A percentile compares a stretch with the other conserved stretches of the same genome.
phyloP scores from a whole-genome alignment of 2,113 vertebrate species.

The Callaeas wilsoni region DNA sequence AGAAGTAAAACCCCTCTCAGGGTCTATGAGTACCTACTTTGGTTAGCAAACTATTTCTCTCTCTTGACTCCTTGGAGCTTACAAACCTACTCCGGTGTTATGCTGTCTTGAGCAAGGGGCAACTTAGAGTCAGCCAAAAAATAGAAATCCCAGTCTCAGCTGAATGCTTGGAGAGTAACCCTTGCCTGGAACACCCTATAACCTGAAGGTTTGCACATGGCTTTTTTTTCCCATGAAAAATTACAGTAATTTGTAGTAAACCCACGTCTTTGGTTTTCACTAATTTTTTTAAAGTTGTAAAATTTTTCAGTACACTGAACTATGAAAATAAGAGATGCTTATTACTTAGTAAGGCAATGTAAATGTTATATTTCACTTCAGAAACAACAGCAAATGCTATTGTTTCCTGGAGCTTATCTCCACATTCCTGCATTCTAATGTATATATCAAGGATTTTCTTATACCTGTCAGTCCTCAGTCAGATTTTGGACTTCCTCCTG shows the following conservation, averaged over 20 bases:
- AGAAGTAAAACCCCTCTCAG: not conserved
- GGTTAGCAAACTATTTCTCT: not conserved
- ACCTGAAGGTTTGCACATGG: fast-evolving
- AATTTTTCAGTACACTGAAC: not conserved
- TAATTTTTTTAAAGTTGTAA: not conserved
- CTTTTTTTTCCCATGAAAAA: not conserved
- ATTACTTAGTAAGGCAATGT: not conserved
- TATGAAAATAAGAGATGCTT: not conserved
- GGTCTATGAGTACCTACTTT: not conserved
- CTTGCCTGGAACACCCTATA: not conserved
- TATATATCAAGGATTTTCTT: not conserved
- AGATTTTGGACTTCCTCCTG: not conserved
- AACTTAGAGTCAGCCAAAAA: not conserved
- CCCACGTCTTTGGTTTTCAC: not conserved
- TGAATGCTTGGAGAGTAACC: not conserved
- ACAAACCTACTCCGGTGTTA: not conserved
- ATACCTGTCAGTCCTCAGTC: not conserved
- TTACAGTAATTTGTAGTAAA: not conserved
- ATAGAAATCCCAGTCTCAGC: not conserved
- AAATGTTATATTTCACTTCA: not conserved
- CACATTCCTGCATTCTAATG: not conserved
- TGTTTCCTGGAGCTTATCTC: not conserved
- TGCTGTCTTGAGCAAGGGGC: not conserved
- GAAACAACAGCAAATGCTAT: not conserved
- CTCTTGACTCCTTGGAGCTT: not conserved